Evolutionary conservation across 23 tunicate species (phyloP).

Genomic region (Styela plicata): DNA sequence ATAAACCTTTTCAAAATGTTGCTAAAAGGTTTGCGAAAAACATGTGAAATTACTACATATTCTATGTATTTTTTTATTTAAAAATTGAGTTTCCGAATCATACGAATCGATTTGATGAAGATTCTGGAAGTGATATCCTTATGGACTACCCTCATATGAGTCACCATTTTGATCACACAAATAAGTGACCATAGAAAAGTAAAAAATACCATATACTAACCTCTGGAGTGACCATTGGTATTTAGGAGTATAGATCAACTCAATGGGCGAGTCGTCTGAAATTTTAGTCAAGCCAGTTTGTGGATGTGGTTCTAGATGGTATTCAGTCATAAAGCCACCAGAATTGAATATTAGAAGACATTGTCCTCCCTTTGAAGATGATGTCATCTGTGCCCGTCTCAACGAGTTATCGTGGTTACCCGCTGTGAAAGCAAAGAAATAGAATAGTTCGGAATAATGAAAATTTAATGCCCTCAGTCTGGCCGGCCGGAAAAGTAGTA

Average conservation of each 20-base stretch:
- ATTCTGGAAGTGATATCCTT: too few relatives aligned
- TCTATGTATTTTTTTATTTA: too few relatives aligned
- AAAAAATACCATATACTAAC: conserved; percentile 26
- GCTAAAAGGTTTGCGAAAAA: too few relatives aligned
- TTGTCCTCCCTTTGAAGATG: conserved; percentile 44
- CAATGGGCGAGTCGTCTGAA: conserved; percentile 77
- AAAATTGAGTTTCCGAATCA: too few relatives aligned
- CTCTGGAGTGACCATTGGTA: conserved; percentile 84
- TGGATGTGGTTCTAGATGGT: conserved; percentile 66
- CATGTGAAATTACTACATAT: too few relatives aligned
- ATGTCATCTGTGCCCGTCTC: conserved; percentile 9
- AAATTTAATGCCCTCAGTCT: background rate
- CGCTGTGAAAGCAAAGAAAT: background rate
- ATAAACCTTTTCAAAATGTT: too few relatives aligned
- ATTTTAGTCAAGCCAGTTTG: conserved; percentile 44
- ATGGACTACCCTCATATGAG: too few relatives aligned
- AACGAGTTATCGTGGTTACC: conserved; percentile 15
- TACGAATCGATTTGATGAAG: too few relatives aligned
- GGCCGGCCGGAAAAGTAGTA: too few relatives aligned
- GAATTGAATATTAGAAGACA: conserved; percentile 74
- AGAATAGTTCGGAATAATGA: background rate
- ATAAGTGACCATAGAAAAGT: too few relatives aligned
- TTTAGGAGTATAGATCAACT: conserved; percentile 34
- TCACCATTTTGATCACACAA: too few relatives aligned
- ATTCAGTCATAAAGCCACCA: conserved; percentile 67